Conservation (phyloP, 2,797 vertebrate species). For the Sebastes alutus region DNA sequence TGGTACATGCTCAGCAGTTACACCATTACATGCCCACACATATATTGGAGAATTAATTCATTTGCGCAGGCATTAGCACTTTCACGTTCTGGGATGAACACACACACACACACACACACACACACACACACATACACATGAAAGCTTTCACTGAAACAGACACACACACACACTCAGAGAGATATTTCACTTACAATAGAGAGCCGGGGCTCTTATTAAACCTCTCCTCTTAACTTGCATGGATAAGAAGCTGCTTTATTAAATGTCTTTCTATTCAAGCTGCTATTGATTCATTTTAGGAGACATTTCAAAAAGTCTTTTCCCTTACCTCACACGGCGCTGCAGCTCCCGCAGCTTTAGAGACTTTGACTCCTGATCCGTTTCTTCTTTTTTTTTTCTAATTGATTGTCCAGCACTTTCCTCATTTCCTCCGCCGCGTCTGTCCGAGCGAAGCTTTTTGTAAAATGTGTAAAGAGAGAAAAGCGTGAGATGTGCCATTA, state of each 20-base stretch:
- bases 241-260: constrained; percentile 67
- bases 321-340: constrained; percentile 20
- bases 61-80: neutral
- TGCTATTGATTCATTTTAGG: constrained; percentile 62
- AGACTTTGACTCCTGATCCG: constrained; percentile 47
- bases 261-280: constrained; percentile 63
- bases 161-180: constrained; percentile 6
- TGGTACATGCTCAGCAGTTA: neutral
- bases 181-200: constrained; percentile 53
- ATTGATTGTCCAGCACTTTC: constrained; percentile 54
- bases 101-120: neutral
- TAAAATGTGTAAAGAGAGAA: constrained; percentile 13
- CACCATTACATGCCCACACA: neutral
- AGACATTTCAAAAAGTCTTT: constrained; percentile 58
- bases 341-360: constrained; percentile 37
- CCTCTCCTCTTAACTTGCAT: constrained; percentile 47
- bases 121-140: neutral
- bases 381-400: constrained; percentile 4
- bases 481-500: neutral
- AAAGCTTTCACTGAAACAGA: neutral
- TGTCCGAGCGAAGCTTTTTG: constrained; percentile 12
- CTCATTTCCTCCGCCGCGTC: constrained; percentile 36
- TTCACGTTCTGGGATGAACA: neutral
- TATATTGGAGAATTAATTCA: constrained; percentile 4
- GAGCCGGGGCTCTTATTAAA: constrained; percentile 51